phyloP scores from a whole-genome alignment of 2,888 invertebrate species.

The Graphium colonna region DNA sequence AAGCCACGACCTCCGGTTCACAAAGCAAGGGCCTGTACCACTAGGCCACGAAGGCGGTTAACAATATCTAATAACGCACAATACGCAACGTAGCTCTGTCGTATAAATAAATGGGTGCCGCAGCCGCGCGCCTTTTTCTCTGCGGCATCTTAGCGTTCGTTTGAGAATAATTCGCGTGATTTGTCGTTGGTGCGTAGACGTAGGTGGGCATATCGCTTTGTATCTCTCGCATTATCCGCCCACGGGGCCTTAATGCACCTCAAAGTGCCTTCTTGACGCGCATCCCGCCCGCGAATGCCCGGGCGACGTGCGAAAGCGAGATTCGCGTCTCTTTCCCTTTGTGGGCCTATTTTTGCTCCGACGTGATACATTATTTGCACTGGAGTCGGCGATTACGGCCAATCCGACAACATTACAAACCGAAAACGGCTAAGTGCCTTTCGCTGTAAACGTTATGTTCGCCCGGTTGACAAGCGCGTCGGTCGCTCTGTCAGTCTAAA shows the following conservation, averaged over 20 bases:
- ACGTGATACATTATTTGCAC: slow-evolving; percentile 36
- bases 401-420: not conserved
- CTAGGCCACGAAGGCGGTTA: not conserved
- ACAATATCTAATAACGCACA: not conserved
- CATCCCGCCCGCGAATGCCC: slow-evolving; percentile 1
- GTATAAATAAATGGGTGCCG: not conserved
- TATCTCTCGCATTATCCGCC: slow-evolving; percentile 31
- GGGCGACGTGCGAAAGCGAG: not conserved
- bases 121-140: not conserved
- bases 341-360: slow-evolving; percentile 1
- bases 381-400: not conserved
- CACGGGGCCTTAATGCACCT: slow-evolving; percentile 24
- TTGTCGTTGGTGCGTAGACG: slow-evolving; percentile 24
- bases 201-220: slow-evolving; percentile 32
- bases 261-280: slow-evolving; percentile 18
- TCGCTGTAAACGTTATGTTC: not conserved
- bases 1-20: too few relatives aligned
- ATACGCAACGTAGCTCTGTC: not conserved
- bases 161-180: slow-evolving; percentile 19
- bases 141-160: slow-evolving; percentile 1
- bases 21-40: too few relatives aligned
- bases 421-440: not conserved
- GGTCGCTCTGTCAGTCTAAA: not conserved
- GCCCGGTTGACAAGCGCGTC: slow-evolving; percentile 4
- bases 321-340: not conserved